These are phyloP conservation scores for Centruroides vittatus DNA, from an alignment of 1,140 invertebrate genomes.

Conservation along the genomic window DNA sequence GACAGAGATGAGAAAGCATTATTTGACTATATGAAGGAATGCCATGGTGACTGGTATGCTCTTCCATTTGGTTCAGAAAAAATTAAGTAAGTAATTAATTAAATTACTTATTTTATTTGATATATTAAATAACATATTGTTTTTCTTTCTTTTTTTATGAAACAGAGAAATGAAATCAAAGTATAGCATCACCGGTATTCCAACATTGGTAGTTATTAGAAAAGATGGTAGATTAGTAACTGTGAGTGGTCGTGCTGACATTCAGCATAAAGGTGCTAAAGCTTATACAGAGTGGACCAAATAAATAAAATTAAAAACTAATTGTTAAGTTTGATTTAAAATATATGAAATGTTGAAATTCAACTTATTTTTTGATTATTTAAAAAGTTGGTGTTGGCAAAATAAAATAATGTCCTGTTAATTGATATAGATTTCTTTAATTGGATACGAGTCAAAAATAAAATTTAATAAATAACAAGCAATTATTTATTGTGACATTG, in stretches of 20 bases:
- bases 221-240: conserved; percentile 31
- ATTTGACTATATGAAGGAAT: conserved; percentile 25
- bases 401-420: too few relatives aligned
- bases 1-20: conserved; percentile 24
- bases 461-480: too few relatives aligned
- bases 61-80: conserved; percentile 18
- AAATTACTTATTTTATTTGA: too few relatives aligned
- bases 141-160: conserved; percentile 1
- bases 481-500: too few relatives aligned
- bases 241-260: conserved; percentile 27
- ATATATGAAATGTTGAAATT: too few relatives aligned
- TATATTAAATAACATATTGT: too few relatives aligned
- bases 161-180: conserved; percentile 22
- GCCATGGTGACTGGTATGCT: conserved; percentile 28
- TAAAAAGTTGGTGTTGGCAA: too few relatives aligned
- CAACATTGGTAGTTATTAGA: conserved; percentile 34
- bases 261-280: conserved; percentile 19
- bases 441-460: too few relatives aligned
- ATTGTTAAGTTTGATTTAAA: too few relatives aligned
- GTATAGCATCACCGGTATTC: conserved; percentile 30
- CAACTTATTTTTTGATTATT: too few relatives aligned
- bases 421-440: too few relatives aligned
- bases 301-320: neutral
- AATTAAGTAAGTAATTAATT: too few relatives aligned
- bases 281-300: conserved; percentile 17